Percentiles rank a stretch among this genome's conserved stretches.
Evolutionary conservation across 2,113 vertebrate genomes (phyloP).

Genomic region (Nycticryphes semicollaris): DNA sequence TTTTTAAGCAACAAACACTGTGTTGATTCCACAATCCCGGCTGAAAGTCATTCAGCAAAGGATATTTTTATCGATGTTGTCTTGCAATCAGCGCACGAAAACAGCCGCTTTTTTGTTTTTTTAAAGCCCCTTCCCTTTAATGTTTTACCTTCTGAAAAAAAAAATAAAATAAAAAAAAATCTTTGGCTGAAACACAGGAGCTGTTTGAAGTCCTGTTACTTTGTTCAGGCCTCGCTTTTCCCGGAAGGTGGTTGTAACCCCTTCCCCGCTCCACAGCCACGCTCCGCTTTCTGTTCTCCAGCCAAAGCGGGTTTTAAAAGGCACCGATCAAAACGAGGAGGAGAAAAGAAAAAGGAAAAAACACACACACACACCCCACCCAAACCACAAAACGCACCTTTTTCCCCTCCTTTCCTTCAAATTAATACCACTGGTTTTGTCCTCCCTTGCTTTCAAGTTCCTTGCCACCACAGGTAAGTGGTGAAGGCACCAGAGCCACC

Average conservation of each 20-base stretch:
- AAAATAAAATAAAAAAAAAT: too few species aligned
- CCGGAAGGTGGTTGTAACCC: neutral
- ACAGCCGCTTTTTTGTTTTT: neutral
- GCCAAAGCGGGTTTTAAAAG: neutral
- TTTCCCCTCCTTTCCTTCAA: neutral
- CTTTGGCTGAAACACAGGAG: neutral
- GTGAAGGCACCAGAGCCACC: rapidly evolving
- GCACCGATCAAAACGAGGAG: neutral
- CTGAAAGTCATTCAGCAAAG: neutral
- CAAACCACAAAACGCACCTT: neutral
- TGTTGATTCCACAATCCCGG: neutral
- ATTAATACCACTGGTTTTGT: rapidly evolving
- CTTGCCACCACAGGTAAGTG: neutral
- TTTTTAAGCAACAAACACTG: neutral
- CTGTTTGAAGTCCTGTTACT: conserved; percentile 30
- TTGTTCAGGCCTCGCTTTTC: neutral
- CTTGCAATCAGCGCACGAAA: neutral
- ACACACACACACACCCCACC: too few species aligned
- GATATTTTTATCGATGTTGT: neutral
- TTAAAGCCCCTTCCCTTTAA: conserved; percentile 8
- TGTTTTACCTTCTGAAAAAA: neutral
- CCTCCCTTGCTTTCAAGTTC: neutral
- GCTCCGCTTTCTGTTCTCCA: neutral
- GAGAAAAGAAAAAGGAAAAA: neutral
- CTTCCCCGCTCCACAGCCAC: neutral